These are phyloP conservation scores for Pachyramphus minor DNA, from an alignment of 2,113 vertebrate species.

Conservation along the genomic window DNA sequence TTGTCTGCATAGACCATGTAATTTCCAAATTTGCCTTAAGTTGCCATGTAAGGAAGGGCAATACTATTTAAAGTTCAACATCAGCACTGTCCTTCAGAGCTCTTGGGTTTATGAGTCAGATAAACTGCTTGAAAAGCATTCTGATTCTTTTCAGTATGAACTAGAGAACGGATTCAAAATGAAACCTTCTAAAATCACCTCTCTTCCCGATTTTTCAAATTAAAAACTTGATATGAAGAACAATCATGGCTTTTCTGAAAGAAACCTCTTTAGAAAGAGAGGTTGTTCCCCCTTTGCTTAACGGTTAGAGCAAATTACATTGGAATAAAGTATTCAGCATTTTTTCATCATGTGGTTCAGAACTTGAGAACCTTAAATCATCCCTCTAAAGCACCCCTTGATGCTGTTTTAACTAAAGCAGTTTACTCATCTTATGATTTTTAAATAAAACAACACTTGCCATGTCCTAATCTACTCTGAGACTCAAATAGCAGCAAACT, in stretches of 20 bases:
- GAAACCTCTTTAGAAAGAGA: background rate
- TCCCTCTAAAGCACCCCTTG: background rate
- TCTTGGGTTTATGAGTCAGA: background rate
- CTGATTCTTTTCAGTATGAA: background rate
- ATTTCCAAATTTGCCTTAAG: background rate
- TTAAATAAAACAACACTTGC: background rate
- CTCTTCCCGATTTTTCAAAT: background rate
- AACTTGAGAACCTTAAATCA: background rate
- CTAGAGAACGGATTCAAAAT: background rate
- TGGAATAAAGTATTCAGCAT: background rate
- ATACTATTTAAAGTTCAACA: background rate
- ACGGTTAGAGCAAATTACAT: slow-evolving; percentile 18
- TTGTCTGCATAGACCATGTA: background rate
- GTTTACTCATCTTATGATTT: background rate
- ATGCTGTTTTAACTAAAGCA: background rate
- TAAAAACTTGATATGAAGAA: background rate
- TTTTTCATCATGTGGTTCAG: background rate
- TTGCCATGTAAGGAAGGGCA: background rate
- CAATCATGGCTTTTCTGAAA: background rate
- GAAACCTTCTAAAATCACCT: background rate
- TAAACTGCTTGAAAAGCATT: background rate
- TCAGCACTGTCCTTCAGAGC: background rate
- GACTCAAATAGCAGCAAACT: background rate
- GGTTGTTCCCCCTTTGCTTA: background rate
- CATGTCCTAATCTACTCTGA: background rate